Evolutionary conservation across 2,888 invertebrate genomes (phyloP), one percentile per base, ranked within the genome.

Genomic region (Stenchaetothrips biformis): DNA sequence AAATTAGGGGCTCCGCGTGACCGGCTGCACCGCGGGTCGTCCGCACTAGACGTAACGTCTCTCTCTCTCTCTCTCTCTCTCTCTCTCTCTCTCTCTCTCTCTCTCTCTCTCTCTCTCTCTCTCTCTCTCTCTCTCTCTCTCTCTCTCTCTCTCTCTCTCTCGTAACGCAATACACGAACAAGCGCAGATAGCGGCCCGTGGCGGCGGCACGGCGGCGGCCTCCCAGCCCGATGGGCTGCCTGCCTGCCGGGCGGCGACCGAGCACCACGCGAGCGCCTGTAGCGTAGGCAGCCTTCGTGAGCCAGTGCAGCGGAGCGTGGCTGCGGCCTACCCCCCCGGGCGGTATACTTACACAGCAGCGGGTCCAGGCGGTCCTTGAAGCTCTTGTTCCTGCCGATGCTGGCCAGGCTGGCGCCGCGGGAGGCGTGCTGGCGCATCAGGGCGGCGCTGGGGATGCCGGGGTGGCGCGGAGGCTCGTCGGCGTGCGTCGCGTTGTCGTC

Each of bases 321-420:
- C 67, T 21, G 7, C 21, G 21, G 67, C 7, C 7, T 8, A 18
- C 67, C 67, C 18, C 62, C 7, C 62, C 62, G 2, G 67, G 21
- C 21, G 67, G 1, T 21, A 48, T 81, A 88, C 90, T 91, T 86
- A 93, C 93, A 92, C 83, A 93, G 88, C 83, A 93, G 88, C n/a
- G 93, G 92, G 86, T 93, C 93, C 83, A 93, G 87, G 82, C 94
- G 90, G 85, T 95, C 94, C 84, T 93, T 91, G 87, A 94, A 94
- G 85, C 94, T 94, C 84, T 93, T 93, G 82, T 87, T 87, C 82
- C 88, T 85, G 79, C 81, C 90, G 7, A 89, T 89, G 80, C 87
- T 87, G 81, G 87, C 83, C 82, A 89, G 82, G 48, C 83, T 83
- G 84, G 86, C 82, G 86, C 87, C 86, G 85, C 86, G 78, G 86